phyloP scores from a whole-genome alignment of 2,888 invertebrate species.

The Synanthedon vespiformis region DNA sequence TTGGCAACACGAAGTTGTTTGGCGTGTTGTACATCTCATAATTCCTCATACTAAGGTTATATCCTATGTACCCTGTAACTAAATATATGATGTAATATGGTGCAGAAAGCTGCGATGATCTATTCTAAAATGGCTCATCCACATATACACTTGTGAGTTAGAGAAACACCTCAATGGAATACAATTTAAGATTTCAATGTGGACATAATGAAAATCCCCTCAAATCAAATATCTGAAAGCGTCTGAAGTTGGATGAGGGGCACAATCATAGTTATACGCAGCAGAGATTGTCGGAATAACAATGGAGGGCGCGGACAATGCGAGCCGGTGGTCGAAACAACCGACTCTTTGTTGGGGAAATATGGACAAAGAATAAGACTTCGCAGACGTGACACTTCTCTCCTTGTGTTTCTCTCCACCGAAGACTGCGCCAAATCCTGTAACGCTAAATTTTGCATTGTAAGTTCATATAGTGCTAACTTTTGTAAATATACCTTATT shows the following conservation, averaged over 20 bases:
- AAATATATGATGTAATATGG: background rate
- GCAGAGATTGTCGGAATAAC: slow-evolving; percentile 49
- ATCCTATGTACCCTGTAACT: background rate
- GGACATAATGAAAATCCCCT: slow-evolving; percentile 3
- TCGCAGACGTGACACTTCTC: slow-evolving; percentile 7
- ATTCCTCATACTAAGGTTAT: too few species aligned
- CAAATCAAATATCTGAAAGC: slow-evolving; percentile 26
- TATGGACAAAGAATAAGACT: slow-evolving; percentile 21
- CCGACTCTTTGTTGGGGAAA: slow-evolving; percentile 42
- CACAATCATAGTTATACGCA: slow-evolving; percentile 11
- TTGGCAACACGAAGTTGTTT: too few species aligned
- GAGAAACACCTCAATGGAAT: too few species aligned
- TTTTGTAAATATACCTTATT: too few species aligned
- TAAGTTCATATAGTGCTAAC: too few species aligned
- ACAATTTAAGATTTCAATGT: background rate
- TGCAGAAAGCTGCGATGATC: too few species aligned
- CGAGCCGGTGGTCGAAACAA: slow-evolving; percentile 53
- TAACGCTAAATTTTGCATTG: too few species aligned
- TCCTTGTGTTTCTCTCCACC: background rate
- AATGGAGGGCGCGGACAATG: slow-evolving; percentile 53
- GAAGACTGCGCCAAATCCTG: background rate
- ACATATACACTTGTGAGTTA: too few species aligned
- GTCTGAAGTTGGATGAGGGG: slow-evolving; percentile 5
- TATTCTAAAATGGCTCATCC: too few species aligned
- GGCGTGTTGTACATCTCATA: too few species aligned